Evolutionary conservation across 2,113 vertebrate species (phyloP).

Genomic region (Pipa parva): DNA sequence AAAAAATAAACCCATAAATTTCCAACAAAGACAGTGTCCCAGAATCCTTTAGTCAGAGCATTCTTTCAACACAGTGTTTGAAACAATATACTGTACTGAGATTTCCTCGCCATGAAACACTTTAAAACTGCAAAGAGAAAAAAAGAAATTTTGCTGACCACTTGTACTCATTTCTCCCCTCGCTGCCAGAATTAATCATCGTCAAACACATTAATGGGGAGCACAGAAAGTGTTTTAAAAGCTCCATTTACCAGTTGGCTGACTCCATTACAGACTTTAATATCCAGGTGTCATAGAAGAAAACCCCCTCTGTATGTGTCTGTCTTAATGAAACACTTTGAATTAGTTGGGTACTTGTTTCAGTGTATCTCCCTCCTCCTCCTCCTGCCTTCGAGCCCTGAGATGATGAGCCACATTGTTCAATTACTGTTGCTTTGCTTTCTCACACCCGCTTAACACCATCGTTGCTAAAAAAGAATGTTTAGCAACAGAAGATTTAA

Average conservation of each 20-base stretch:
- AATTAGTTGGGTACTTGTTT: conserved; percentile 40
- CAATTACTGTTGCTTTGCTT: conserved; percentile 24
- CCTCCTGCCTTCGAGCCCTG: conserved; percentile 3
- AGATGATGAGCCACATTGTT: conserved; percentile 36
- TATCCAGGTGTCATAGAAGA: conserved; percentile 43
- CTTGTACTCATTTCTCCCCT: conserved; percentile 34
- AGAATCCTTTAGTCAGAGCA: no score
- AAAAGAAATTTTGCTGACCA: conserved; percentile 34
- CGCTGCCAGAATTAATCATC: conserved; percentile 37
- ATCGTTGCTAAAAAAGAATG: conserved; percentile 2
- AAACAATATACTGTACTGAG: background rate
- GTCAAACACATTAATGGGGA: conserved; percentile 39
- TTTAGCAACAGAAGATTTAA: background rate
- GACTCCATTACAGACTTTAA: conserved; percentile 41
- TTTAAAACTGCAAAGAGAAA: conserved; percentile 4
- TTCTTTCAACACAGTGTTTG: no score
- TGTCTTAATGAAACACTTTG: conserved; percentile 39
- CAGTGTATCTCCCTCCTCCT: conserved; percentile 1
- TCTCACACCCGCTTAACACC: conserved; percentile 15
- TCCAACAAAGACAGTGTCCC: no score
- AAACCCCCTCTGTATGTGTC: conserved; percentile 33
- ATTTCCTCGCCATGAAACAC: conserved; percentile 9
- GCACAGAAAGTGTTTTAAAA: conserved; percentile 42
- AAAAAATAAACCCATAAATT: no score
- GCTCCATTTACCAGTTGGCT: conserved; percentile 43